Evolutionary conservation across 1,140 invertebrate genomes (phyloP).

Genomic region (Aphidius ervi): DNA sequence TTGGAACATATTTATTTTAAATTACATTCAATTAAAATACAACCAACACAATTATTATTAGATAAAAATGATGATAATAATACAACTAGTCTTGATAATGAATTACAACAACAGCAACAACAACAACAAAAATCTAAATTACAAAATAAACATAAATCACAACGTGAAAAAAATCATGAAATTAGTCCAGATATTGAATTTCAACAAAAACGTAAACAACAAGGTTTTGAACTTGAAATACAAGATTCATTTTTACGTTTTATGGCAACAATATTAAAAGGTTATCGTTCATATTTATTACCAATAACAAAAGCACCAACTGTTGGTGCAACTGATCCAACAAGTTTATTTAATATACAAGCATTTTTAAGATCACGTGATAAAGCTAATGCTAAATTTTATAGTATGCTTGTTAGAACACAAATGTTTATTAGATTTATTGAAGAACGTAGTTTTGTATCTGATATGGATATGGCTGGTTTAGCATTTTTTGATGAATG

Average conservation of each 20-base stretch:
- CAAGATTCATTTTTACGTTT: constrained; percentile 97
- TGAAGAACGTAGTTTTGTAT: constrained; percentile 97
- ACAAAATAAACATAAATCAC: constrained; percentile 1
- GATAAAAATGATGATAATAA: too few relatives aligned
- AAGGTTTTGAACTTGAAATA: constrained; percentile 85
- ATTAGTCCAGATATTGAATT: constrained; percentile 67
- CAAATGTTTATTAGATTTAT: constrained; percentile 99
- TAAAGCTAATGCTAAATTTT: constrained; percentile 88
- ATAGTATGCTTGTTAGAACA: constrained; percentile 81
- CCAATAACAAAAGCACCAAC: constrained; percentile 95
- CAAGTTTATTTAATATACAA: constrained; percentile 90
- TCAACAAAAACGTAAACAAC: constrained; percentile 67
- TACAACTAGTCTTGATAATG: constrained; percentile 5
- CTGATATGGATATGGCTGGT: constrained; percentile 82
- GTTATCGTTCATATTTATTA: constrained; percentile 84
- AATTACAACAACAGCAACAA: background rate
- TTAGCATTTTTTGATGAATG: constrained; percentile 98
- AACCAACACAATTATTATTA: constrained; percentile 18
- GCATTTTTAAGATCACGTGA: constrained; percentile 70
- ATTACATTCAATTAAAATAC: constrained; percentile 42
- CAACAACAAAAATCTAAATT: background rate
- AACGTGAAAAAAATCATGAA: constrained; percentile 34
- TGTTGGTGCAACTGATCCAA: constrained; percentile 88
- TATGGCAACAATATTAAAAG: constrained; percentile 89
- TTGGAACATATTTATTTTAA: constrained; percentile 67